Evolutionary conservation across 2,888 invertebrate genomes (phyloP).

Genomic region (Phasia obesa): DNA sequence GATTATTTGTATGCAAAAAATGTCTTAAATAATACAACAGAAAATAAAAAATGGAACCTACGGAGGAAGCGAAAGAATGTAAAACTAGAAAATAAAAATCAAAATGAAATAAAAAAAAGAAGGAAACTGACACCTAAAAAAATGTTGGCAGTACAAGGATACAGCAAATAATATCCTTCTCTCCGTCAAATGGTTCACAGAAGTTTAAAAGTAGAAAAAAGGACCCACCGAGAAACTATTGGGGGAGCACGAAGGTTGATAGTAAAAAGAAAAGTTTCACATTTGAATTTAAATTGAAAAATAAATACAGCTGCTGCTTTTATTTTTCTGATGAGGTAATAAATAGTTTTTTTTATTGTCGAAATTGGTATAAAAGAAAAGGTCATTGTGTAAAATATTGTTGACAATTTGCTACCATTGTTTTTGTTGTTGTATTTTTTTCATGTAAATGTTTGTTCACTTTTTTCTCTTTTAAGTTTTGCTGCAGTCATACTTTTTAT

Average conservation of each 20-base stretch:
- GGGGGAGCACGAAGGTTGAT: background rate
- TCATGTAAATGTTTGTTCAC: background rate
- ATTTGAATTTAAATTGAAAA: constrained; percentile 23
- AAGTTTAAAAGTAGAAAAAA: background rate
- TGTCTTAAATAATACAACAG: constrained; percentile 11
- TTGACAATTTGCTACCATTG: background rate
- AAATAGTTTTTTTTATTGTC: background rate
- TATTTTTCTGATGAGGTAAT: constrained; percentile 45
- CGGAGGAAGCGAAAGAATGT: constrained; percentile 27
- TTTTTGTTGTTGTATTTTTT: background rate
- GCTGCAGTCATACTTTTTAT: too few species aligned
- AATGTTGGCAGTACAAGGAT: background rate
- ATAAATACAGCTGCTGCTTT: constrained; percentile 3
- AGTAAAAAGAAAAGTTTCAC: background rate
- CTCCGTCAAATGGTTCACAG: background rate
- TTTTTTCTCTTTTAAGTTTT: background rate
- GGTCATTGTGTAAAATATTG: background rate
- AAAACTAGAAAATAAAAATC: background rate
- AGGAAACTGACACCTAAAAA: background rate
- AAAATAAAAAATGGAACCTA: constrained; percentile 30
- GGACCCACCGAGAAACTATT: background rate
- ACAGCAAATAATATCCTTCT: background rate
- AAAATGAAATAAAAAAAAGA: background rate
- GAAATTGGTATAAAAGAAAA: constrained; percentile 14
- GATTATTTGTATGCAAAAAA: constrained; percentile 48